Base-by-base conservation (phyloP, 2,888 invertebrate species). In the Limenitis camilla region DNA sequence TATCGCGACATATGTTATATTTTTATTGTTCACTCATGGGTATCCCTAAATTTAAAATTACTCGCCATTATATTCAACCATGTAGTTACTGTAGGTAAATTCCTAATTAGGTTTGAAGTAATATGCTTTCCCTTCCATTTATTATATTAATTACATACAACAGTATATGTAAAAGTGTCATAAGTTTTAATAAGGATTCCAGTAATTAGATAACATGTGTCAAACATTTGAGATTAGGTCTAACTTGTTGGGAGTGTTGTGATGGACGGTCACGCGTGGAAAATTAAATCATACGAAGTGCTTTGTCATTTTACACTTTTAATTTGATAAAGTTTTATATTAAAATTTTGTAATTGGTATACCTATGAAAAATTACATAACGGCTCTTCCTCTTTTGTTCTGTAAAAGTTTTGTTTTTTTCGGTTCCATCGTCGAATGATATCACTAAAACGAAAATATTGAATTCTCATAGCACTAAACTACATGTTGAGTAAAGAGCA, bases 161-260 rank as follows among this genome's bases (percentile, higher is more conserved):
- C 10, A 9, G 28, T 41, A 5, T 6, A 9, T 9, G 3, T 11
- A 27, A 30, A 45, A 36, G 8, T 29, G 29, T 35, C 8, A 10
- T 35, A 45, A 45, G 28, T 35, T 45, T 36, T 45, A 36, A 45
- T 36, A 29, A 36, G 36, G 9, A 38, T 28, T 29, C 5, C 8
- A 43, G 38, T 49, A 39, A 43, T 43, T 39, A 43, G 43, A 49
- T 49, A 49, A 43, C 31, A 29, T 38, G 38, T 49, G 44, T 28
- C 19, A 49, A 42, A 31, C 41, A 8, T 42, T 28, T 49, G 38
- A 49, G 42, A 38, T 42, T 43, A 49, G 30, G 30, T 30, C 38
- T 38, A 43, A 49, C 42, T 43, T 49, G 35, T 36, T 29, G 8
- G 36, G 36, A 45, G 44, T 36, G 44, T 11, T 29, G 41, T 43